phyloP scores from a whole-genome alignment of 2,888 invertebrate species.

The Gastracanthus pulcherrimus region DNA sequence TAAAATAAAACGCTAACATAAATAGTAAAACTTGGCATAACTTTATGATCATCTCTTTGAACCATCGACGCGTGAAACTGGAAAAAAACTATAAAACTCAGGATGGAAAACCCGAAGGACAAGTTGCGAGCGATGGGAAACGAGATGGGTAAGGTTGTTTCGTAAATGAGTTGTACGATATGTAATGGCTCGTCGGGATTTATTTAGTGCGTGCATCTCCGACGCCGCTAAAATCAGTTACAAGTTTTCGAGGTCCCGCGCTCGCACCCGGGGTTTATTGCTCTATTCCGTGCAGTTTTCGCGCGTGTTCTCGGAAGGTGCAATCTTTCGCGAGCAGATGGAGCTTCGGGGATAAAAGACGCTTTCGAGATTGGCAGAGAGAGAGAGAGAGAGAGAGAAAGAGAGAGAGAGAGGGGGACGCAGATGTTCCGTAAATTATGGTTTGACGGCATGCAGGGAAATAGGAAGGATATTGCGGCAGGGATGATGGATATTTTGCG shows the following conservation, averaged over 20 bases:
- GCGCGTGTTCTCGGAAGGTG: not conserved
- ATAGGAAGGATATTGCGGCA: not conserved
- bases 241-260: constrained; percentile 35
- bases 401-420: too few relatives aligned
- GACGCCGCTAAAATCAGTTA: constrained; percentile 36
- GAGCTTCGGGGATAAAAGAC: not conserved
- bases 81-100: too few relatives aligned
- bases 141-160: not conserved
- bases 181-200: constrained; percentile 12
- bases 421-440: constrained; percentile 9
- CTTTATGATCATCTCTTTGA: too few relatives aligned
- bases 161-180: constrained; percentile 14
- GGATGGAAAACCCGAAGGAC: too few relatives aligned
- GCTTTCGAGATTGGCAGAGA: not conserved
- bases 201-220: not conserved
- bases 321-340: not conserved
- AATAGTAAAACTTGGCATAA: too few relatives aligned
- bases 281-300: not conserved
- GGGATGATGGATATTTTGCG: not conserved
- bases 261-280: not conserved
- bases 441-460: not conserved
- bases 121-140: too few relatives aligned
- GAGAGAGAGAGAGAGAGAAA: too few relatives aligned
- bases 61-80: too few relatives aligned
- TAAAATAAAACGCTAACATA: too few relatives aligned